Evolutionary conservation across 53 echinoderm and acorn worm species (phyloP).

Genomic region (Henricia sp.): DNA sequence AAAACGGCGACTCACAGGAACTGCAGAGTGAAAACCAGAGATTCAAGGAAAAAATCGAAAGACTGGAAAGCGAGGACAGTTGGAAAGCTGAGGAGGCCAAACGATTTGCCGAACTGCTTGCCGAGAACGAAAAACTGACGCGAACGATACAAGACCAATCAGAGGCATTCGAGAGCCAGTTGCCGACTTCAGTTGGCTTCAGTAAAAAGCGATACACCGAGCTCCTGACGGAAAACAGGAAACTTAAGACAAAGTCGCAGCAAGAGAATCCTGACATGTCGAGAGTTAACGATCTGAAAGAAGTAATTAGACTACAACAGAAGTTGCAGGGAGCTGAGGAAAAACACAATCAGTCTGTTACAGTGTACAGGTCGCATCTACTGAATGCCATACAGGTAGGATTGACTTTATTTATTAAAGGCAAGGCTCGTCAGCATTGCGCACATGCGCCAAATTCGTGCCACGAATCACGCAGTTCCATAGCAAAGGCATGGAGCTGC

Average conservation of each 20-base stretch:
- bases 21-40: conserved; percentile 52
- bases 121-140: conserved; percentile 73
- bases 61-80: conserved; percentile 61
- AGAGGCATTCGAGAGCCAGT: conserved; percentile 24
- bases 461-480: no score
- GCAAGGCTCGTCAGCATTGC: no score
- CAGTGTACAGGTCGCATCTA: conserved; percentile 88
- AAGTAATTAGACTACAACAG: conserved; percentile 73
- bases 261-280: neutral
- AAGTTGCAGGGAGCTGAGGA: conserved; percentile 75
- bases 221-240: conserved; percentile 77
- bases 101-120: conserved; percentile 63
- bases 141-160: conserved; percentile 44
- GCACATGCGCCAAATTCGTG: no score
- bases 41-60: conserved; percentile 62
- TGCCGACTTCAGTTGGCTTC: conserved; percentile 23
- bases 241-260: conserved; percentile 77
- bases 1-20: conserved; percentile 29
- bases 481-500: no score
- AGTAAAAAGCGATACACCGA: conserved; percentile 68
- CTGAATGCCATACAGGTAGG: conserved; percentile 95
- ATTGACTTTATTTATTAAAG: neutral
- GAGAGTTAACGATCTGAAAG: conserved; percentile 48
- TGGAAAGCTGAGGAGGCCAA: conserved; percentile 59
- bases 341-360: conserved; percentile 71